phyloP scores from a whole-genome alignment of 1,140 invertebrate species.

The Calosoma granatense region DNA sequence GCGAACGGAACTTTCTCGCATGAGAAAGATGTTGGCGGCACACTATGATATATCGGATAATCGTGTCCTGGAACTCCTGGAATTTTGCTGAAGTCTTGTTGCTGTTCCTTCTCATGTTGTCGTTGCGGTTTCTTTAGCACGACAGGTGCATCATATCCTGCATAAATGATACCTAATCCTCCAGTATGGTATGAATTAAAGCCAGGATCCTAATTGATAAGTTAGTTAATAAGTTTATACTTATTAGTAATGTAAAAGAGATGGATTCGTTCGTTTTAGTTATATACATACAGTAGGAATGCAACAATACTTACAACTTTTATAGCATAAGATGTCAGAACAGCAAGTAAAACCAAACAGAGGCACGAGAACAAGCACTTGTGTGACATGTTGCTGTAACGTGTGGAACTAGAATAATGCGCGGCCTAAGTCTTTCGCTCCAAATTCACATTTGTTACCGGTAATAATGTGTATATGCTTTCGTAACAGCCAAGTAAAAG shows the following conservation, averaged over 20 bases:
- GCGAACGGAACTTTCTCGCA: conserved; percentile 62
- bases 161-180: not conserved
- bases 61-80: conserved; percentile 66
- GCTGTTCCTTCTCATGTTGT: conserved; percentile 48
- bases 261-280: no score
- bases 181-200: not conserved
- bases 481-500: not conserved
- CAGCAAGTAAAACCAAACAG: not conserved
- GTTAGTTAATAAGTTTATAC: not conserved
- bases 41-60: conserved; percentile 63
- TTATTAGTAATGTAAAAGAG: no score
- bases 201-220: not conserved
- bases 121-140: conserved; percentile 18
- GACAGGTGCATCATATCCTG: not conserved
- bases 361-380: not conserved
- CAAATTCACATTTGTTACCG: not conserved
- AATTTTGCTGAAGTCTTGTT: conserved; percentile 66
- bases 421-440: not conserved
- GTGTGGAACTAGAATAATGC: not conserved
- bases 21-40: conserved; percentile 68
- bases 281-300: not conserved
- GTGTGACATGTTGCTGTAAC: not conserved
- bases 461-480: not conserved
- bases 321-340: not conserved
- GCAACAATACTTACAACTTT: not conserved